phyloP scores from a whole-genome alignment of 2,888 invertebrate genomes.

The Drosophila niveifrons region DNA sequence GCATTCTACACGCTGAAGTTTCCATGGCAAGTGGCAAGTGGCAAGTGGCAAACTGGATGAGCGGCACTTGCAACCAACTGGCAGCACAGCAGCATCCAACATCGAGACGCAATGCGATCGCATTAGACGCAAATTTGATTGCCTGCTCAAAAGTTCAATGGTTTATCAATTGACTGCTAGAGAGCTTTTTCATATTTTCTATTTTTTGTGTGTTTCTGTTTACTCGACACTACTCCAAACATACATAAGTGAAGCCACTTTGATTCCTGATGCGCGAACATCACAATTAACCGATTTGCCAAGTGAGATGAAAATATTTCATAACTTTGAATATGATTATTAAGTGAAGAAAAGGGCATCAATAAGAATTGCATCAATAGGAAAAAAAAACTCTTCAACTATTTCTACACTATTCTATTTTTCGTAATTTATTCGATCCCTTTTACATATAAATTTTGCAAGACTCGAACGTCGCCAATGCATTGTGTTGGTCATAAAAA shows the following conservation, averaged over 20 bases:
- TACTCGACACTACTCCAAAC: conserved; percentile 36
- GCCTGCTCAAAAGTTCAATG: conserved; percentile 74
- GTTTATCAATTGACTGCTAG: conserved; percentile 50
- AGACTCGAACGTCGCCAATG: conserved; percentile 39
- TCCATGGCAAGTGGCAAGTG: conserved; percentile 14
- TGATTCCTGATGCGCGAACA: conserved; percentile 42
- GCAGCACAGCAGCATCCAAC: conserved; percentile 24
- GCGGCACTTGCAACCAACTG: conserved; percentile 37
- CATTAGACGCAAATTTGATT: conserved; percentile 71
- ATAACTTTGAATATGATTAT: conserved; percentile 42
- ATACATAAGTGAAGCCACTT: conserved; percentile 15
- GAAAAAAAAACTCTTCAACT: not conserved
- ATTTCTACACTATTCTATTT: not conserved
- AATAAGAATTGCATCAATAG: not conserved
- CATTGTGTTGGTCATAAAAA: conserved; percentile 70
- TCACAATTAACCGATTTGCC: conserved; percentile 66
- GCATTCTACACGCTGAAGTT: conserved; percentile 18
- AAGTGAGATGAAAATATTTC: conserved; percentile 56
- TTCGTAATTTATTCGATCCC: conserved; percentile 30
- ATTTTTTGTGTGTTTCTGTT: conserved; percentile 43
- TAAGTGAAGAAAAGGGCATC: conserved; percentile 15
- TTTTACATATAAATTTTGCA: conserved; percentile 55
- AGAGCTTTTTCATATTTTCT: conserved; percentile 55
- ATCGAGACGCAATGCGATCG: too few relatives aligned
- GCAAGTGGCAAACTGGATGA: conserved; percentile 4